Base-by-base conservation (phyloP, 2,888 invertebrate genomes). In the Cantharis nigra region DNA sequence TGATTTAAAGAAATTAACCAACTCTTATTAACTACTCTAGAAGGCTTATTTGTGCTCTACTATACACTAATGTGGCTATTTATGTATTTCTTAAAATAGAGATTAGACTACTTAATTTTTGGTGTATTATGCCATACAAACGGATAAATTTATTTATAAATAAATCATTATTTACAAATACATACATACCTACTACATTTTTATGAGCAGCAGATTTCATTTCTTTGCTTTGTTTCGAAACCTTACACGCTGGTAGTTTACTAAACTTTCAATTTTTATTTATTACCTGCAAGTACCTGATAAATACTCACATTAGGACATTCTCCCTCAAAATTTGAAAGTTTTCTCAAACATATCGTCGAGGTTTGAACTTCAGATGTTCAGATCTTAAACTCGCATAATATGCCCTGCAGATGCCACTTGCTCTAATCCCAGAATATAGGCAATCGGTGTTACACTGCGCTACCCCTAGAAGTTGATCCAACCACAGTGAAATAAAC, bases 1-100 rank as follows among this genome's bases (percentile, higher is more conserved):
- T 71, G 74, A 74, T 62, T 77, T 72, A 62, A 70, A 49, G 20
- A 49, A 33, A n/a, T 70, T 20, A 62, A 63, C 69, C 63, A 70
- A 74, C 69, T 63, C 63, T 74, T 69, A 67, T 67, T 26, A 26
- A 67, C 23, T 67, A 23, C 65, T 67, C 18, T 20, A 67, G 65
- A 67, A 23, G 65, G 65, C 65, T 67, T 67, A 20, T 67, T 67
- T 67, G 65, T 67, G 18, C 23, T 67, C 65, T 13, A n/a, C n/a
- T n/a, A 49, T 49, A 49, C 13, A n/a, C 49, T 49, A 49, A 49
- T n/a, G 49, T 49, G n/a, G 49, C 49, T 49, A 49, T 49, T 33
- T 49, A 49, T 49, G 49, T n/a, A 49, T n/a, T 49, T 49, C 49
- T 49, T 49, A n/a, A 49, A 49, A 49, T 49, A 49, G 49, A 49